Percentiles rank a stretch among this genome's conserved stretches.
These are phyloP conservation scores for Erithacus rubecula DNA, from an alignment of 2,797 vertebrate species.

Conservation along the genomic window DNA sequence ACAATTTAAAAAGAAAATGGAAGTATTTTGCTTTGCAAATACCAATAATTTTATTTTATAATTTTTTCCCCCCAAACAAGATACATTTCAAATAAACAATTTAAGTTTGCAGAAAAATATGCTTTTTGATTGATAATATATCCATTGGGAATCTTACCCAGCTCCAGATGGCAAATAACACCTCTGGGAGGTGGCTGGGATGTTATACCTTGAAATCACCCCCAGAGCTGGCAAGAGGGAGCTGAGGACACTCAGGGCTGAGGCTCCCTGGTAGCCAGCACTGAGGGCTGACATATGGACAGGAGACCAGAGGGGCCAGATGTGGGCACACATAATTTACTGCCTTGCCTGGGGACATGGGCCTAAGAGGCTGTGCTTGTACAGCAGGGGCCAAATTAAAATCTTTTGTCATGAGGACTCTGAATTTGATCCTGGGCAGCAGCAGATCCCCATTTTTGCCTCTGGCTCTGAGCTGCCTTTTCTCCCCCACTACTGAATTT, in stretches of 20 bases:
- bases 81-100: not conserved
- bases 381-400: conserved; percentile 17
- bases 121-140: not conserved
- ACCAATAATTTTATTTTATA: not conserved
- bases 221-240: not conserved
- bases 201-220: conserved; percentile 18
- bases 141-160: not conserved
- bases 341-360: conserved; percentile 28
- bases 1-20: not conserved
- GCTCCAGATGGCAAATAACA: conserved; percentile 63
- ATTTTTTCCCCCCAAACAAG: not conserved
- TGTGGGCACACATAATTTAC: not conserved
- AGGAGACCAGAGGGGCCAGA: not conserved
- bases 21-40: not conserved
- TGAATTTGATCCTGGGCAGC: not conserved
- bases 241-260: not conserved
- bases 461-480: not conserved
- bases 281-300: conserved; percentile 34
- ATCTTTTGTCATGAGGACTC: conserved; percentile 24
- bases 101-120: not conserved
- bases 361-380: not conserved
- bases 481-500: not conserved
- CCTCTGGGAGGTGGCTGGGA: conserved; percentile 27
- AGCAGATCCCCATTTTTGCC: not conserved
- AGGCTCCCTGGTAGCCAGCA: not conserved